Evolutionary conservation across 2,797 vertebrate genomes (phyloP).

Genomic region (Rhinichthys osculus): DNA sequence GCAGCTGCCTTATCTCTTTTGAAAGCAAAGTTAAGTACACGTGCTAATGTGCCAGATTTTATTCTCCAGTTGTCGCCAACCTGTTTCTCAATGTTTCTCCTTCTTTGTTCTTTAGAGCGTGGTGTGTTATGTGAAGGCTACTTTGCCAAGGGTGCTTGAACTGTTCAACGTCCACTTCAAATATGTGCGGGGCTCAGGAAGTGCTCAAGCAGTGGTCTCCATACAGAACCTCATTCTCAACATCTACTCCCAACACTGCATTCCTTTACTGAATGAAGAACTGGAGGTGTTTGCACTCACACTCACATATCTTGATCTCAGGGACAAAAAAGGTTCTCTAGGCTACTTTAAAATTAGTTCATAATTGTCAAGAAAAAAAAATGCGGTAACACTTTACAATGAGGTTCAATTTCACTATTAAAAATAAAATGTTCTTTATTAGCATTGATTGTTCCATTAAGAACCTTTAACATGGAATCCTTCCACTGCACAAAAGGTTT

Average conservation of each 20-base stretch:
- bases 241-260: conserved; percentile 82
- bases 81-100: not conserved
- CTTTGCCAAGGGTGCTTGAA: conserved; percentile 80
- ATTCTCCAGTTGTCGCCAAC: not conserved
- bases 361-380: no score
- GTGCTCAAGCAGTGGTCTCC: conserved; percentile 75
- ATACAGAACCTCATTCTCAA: conserved; percentile 78
- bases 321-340: not conserved
- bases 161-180: conserved; percentile 78
- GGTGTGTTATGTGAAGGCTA: conserved; percentile 82
- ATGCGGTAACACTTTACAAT: not conserved
- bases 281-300: conserved; percentile 73
- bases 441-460: not conserved
- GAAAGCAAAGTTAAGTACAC: not conserved
- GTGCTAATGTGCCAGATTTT: not conserved
- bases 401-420: not conserved
- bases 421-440: not conserved
- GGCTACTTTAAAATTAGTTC: not conserved
- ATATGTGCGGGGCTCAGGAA: conserved; percentile 75
- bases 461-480: not conserved
- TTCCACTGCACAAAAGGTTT: not conserved
- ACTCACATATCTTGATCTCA: not conserved
- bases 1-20: not conserved
- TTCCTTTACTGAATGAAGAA: conserved; percentile 80
- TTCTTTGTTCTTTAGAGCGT: conserved; percentile 72